A percentile compares a stretch with the other conserved stretches of the same genome.
These are phyloP conservation scores for Pseudomyrmex gracilis DNA, from an alignment of 1,140 invertebrate species.

Conservation along the genomic window DNA sequence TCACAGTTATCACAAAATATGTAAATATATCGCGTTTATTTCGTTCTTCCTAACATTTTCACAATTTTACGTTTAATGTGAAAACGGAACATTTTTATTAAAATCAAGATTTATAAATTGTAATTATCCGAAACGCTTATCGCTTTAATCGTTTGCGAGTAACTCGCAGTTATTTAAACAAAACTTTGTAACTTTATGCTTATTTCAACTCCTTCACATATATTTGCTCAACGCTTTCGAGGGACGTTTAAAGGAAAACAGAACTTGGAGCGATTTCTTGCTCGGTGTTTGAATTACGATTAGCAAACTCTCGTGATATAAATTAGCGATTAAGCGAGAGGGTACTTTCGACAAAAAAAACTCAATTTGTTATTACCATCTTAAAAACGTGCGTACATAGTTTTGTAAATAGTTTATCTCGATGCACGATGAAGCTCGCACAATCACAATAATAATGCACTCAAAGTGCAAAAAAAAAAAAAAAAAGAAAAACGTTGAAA, in stretches of 20 bases:
- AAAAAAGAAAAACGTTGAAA: conserved; percentile 29
- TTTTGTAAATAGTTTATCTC: conserved; percentile 37
- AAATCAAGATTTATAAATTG: no score
- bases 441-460: conserved; percentile 68
- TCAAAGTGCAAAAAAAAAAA: conserved; percentile 2
- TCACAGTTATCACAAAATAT: not conserved
- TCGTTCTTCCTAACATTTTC: not conserved
- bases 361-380: no score
- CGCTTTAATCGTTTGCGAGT: conserved; percentile 12
- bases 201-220: conserved; percentile 16
- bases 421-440: conserved; percentile 44
- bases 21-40: not conserved
- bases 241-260: not conserved
- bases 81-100: conserved; percentile 7
- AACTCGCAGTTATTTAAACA: conserved; percentile 2
- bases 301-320: not conserved
- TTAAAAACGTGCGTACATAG: not conserved
- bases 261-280: conserved; percentile 1
- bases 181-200: not conserved
- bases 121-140: conserved; percentile 25
- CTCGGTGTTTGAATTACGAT: conserved; percentile 6
- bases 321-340: not conserved
- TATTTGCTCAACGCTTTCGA: conserved; percentile 3
- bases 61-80: conserved; percentile 12
- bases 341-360: no score